Evolutionary conservation across 2,888 invertebrate genomes (phyloP), one percentile per base, ranked within the genome.

Genomic region (Xestobium rufovillosum): DNA sequence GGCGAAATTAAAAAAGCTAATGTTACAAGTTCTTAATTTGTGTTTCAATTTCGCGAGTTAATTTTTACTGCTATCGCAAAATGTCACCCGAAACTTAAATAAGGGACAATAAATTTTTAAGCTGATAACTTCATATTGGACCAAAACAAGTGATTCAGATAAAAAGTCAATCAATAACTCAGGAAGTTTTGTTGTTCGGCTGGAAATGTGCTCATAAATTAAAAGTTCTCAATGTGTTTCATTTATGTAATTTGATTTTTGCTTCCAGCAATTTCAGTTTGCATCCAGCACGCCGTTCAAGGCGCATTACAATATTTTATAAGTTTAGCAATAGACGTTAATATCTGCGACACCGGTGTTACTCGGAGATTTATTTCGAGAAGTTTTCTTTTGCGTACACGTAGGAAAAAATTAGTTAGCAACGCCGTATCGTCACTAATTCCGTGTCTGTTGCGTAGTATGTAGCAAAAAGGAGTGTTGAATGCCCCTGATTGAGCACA

Each of bases 211-310:
- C 51, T 57, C 44, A 61, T 63, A 63, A 63, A 63, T 63, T 65
- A 60, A 59, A 63, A 63, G 56, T 63, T 63, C 59, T 59, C 63
- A 63, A 59, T 63, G 61, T 63, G 62, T 63, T 65, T 65, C 63
- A 62, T 63, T 63, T 65, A 63, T 62, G 63, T 63, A 61, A 65
- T 65, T 63, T 63, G 62, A 63, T 63, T 65, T 63, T 61, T 59
- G 57, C 59, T 59, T 59, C 52, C 49, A 55, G 47, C 16, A 36
- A 14, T 49, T 55, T 45, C 48, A 49, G 51, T 55, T 55, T 54
- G 56, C 53, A 53, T 56, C 46, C 49, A 53, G 51, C 52, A 52
- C n/a, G n/a, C 47, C 48, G 54, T 53, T 54, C 53, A 50, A 49
- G 44, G 52, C 50, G 51, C 50, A 56, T 56, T 56, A 56, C 59